These are phyloP conservation scores for Heliornis fulica DNA, from an alignment of 2,113 vertebrate genomes.

Conservation along the genomic window DNA sequence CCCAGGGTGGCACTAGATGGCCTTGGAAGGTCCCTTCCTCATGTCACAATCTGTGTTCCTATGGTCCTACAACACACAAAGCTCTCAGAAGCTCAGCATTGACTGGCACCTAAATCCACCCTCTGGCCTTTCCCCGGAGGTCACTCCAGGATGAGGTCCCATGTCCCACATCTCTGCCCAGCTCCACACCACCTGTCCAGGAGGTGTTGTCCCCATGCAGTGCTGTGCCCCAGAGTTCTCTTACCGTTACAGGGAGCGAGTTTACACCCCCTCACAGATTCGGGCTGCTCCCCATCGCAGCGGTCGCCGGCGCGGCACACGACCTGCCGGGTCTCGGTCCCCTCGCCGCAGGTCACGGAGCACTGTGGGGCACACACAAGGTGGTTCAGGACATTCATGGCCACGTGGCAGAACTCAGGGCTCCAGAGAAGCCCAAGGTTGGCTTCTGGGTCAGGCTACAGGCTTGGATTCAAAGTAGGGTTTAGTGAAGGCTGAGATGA, in stretches of 20 bases:
- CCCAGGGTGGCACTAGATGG: too few relatives aligned
- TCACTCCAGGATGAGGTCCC: not conserved
- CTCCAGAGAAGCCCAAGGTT: not conserved
- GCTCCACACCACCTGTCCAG: accelerated
- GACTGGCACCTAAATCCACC: not conserved
- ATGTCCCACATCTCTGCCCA: not conserved
- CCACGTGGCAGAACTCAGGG: accelerated
- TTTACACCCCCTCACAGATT: constrained; percentile 77
- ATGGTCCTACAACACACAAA: not conserved
- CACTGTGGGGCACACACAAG: constrained; percentile 74
- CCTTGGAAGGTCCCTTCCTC: too few relatives aligned
- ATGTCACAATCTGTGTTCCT: too few relatives aligned
- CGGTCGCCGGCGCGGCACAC: constrained; percentile 84
- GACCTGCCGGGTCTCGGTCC: constrained; percentile 82
- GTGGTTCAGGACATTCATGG: not conserved
- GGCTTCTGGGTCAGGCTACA: not conserved
- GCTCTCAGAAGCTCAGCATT: not conserved
- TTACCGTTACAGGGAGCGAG: constrained; percentile 85
- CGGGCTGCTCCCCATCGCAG: constrained; percentile 85
- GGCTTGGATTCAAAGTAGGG: not conserved
- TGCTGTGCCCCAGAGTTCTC: not conserved
- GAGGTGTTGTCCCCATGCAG: not conserved
- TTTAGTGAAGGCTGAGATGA: not conserved
- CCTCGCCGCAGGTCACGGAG: constrained; percentile 92
- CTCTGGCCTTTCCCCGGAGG: not conserved